Evolutionary conservation across 1,140 invertebrate species (phyloP).

Genomic region (Odontomachus brunneus): DNA sequence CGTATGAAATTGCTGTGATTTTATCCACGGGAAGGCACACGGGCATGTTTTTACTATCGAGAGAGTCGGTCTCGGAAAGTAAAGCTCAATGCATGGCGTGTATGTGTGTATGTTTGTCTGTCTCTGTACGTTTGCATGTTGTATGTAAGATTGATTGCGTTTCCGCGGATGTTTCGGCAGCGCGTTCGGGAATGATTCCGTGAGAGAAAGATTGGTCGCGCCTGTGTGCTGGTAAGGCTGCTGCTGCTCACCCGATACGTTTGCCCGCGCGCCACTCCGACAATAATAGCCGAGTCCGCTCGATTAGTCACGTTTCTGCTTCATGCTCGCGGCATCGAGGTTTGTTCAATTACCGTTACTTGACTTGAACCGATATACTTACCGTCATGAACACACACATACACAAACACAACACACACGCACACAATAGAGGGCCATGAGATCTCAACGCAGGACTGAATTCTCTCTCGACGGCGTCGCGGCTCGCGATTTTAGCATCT

Average conservation of each 20-base stretch:
- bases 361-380: slow-evolving; percentile 5
- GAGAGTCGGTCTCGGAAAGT: slow-evolving; percentile 56
- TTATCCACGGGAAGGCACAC: slow-evolving; percentile 59
- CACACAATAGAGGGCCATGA: too few relatives aligned
- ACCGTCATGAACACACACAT: background rate
- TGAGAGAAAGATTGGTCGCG: background rate
- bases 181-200: slow-evolving; percentile 22
- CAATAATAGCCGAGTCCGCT: slow-evolving; percentile 49
- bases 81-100: background rate
- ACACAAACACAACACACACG: too few relatives aligned
- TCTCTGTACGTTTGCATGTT: slow-evolving; percentile 29
- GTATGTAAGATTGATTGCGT: background rate
- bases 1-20: slow-evolving; percentile 73
- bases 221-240: background rate
- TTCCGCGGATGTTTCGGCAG: slow-evolving; percentile 4
- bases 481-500: too few relatives aligned
- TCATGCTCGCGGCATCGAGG: slow-evolving; percentile 27
- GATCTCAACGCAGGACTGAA: too few relatives aligned
- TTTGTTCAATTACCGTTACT: slow-evolving; percentile 46
- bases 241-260: slow-evolving; percentile 17
- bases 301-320: slow-evolving; percentile 53
- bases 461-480: too few relatives aligned
- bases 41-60: slow-evolving; percentile 55
- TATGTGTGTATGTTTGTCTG: slow-evolving; percentile 14
- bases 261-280: slow-evolving; percentile 30